Evolutionary conservation across 2,113 vertebrate genomes (phyloP).

Genomic region (Leptosomus discolor): DNA sequence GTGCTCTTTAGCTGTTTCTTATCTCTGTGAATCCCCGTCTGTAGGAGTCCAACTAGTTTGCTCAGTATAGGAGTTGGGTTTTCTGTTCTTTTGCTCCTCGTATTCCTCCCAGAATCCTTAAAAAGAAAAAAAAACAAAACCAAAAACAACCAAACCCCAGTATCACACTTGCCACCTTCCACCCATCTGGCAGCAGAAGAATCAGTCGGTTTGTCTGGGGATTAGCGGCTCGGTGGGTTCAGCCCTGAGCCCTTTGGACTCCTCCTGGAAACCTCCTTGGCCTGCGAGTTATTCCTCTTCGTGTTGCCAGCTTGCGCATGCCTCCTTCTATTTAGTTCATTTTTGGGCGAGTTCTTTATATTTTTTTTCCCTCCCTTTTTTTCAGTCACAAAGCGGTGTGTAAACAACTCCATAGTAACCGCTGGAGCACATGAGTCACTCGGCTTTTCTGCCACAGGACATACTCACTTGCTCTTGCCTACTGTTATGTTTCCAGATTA

Average conservation of each 20-base stretch:
- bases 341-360: neutral
- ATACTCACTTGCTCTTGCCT: neutral
- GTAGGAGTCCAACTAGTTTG: neutral
- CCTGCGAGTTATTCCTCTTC: neutral
- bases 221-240: neutral
- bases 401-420: conserved; percentile 23
- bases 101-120: neutral
- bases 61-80: neutral
- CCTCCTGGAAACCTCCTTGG: neutral
- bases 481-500: neutral
- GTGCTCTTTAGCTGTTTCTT: neutral
- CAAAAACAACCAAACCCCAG: neutral
- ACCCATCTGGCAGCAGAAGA: neutral
- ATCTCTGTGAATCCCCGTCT: neutral
- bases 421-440: conserved; percentile 7
- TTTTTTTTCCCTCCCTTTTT: neutral
- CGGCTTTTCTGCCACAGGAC: neutral
- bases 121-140: neutral
- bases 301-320: neutral
- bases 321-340: neutral
- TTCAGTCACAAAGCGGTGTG: neutral
- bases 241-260: neutral
- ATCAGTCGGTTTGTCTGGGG: neutral
- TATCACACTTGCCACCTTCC: neutral
- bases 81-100: neutral